Evolutionary conservation across 2,113 vertebrate genomes (phyloP).

Genomic region (Caracal caracal): DNA sequence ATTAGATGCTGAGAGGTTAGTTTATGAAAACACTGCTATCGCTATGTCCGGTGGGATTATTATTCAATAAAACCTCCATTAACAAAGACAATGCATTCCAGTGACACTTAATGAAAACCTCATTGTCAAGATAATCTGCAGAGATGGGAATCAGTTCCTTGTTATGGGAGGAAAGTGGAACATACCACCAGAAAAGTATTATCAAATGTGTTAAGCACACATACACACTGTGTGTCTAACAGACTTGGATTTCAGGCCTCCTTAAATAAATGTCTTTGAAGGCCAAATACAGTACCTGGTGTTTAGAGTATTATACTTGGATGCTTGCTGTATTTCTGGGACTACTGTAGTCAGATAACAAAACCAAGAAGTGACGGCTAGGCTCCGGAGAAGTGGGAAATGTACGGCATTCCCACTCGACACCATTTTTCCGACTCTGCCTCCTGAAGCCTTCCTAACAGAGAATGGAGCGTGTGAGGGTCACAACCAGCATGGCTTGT

Average conservation of each 20-base stretch:
- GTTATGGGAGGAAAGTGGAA: background rate
- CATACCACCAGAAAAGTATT: background rate
- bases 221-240: background rate
- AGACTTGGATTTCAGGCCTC: background rate
- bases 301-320: background rate
- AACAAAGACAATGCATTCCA: background rate
- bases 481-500: background rate
- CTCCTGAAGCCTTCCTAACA: background rate
- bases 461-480: fast-evolving
- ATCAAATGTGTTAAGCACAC: background rate
- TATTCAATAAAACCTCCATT: background rate
- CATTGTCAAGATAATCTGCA: background rate
- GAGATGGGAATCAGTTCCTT: background rate
- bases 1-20: background rate
- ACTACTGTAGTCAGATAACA: background rate
- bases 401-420: background rate
- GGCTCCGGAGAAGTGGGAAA: background rate
- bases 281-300: background rate
- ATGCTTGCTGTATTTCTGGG: background rate
- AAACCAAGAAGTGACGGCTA: background rate
- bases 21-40: background rate
- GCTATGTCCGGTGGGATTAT: background rate
- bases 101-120: background rate
- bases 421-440: background rate
- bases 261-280: background rate